Percentiles rank a stretch among this genome's conserved stretches.
These are phyloP conservation scores for Tiliqua scincoides DNA, from an alignment of 2,113 vertebrate genomes.

Conservation along the genomic window DNA sequence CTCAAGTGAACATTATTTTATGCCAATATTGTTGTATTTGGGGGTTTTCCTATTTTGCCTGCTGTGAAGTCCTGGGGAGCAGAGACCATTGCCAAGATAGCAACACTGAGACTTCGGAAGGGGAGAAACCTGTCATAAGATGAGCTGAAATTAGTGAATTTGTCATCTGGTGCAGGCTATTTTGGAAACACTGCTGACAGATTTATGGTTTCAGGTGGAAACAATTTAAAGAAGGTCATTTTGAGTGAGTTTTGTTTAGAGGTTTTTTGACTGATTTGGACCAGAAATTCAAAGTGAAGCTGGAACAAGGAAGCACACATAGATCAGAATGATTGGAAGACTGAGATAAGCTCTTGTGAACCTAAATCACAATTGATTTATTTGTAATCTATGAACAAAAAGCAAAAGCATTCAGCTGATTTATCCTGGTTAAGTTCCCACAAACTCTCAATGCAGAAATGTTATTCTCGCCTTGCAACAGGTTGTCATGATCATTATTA, in stretches of 20 bases:
- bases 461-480: neutral
- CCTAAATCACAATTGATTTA: slow-evolving; percentile 13
- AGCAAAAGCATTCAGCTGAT: neutral
- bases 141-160: slow-evolving; percentile 32
- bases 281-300: neutral
- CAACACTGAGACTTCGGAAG: slow-evolving; percentile 13
- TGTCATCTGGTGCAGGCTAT: slow-evolving; percentile 21
- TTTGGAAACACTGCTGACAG: slow-evolving; percentile 27
- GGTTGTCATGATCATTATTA: neutral
- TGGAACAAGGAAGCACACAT: neutral
- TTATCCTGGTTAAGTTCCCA: neutral
- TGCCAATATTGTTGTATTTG: neutral
- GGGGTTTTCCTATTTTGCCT: neutral
- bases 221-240: slow-evolving; percentile 43
- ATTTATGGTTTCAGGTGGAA: slow-evolving; percentile 36
- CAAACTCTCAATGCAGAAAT: slow-evolving; percentile 10
- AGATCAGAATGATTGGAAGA: slow-evolving; percentile 6
- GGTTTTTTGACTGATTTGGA: neutral
- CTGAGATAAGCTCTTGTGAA: neutral
- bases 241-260: slow-evolving; percentile 25
- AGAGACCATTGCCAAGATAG: neutral
- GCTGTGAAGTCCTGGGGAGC: neutral
- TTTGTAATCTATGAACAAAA: slow-evolving; percentile 10
- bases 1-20: neutral
- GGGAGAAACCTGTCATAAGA: slow-evolving; percentile 7